Percentiles rank a stretch among this genome's conserved stretches.
These are phyloP conservation scores for Rhynchomys soricoides DNA, from an alignment of 2,113 vertebrate genomes.

Conservation along the genomic window DNA sequence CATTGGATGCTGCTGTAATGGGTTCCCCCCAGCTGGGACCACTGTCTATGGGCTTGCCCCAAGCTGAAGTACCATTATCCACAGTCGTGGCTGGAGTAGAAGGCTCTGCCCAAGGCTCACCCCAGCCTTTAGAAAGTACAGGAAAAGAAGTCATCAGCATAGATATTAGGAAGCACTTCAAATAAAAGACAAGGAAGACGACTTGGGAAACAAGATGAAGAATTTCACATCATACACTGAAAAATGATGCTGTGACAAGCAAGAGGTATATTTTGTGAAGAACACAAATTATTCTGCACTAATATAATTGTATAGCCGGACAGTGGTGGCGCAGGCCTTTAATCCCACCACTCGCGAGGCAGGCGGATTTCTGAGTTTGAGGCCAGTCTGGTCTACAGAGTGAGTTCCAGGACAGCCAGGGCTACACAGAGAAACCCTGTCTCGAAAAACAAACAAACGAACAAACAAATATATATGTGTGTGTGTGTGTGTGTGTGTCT, in stretches of 20 bases:
- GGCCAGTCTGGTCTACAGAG: too few species aligned
- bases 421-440: too few species aligned
- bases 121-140: slow-evolving; percentile 91
- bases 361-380: too few species aligned
- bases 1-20: slow-evolving; percentile 82
- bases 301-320: background rate
- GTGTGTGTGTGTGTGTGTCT: too few species aligned
- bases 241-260: background rate
- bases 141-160: slow-evolving; percentile 70
- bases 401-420: too few species aligned
- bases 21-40: slow-evolving; percentile 92
- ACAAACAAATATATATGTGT: too few species aligned
- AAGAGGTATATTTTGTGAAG: background rate
- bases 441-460: too few species aligned
- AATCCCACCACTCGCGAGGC: too few species aligned
- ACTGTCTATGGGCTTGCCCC: slow-evolving; percentile 95
- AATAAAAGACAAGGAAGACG: slow-evolving; percentile 38
- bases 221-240: background rate
- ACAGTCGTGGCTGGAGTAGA: slow-evolving; percentile 91
- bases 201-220: slow-evolving; percentile 7
- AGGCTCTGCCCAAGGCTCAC: slow-evolving; percentile 91
- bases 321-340: too few species aligned
- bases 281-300: background rate
- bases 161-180: background rate
- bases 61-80: slow-evolving; percentile 97